These are phyloP conservation scores for Lepidotrigona ventralis DNA, from an alignment of 1,140 invertebrate genomes.

Conservation along the genomic window DNA sequence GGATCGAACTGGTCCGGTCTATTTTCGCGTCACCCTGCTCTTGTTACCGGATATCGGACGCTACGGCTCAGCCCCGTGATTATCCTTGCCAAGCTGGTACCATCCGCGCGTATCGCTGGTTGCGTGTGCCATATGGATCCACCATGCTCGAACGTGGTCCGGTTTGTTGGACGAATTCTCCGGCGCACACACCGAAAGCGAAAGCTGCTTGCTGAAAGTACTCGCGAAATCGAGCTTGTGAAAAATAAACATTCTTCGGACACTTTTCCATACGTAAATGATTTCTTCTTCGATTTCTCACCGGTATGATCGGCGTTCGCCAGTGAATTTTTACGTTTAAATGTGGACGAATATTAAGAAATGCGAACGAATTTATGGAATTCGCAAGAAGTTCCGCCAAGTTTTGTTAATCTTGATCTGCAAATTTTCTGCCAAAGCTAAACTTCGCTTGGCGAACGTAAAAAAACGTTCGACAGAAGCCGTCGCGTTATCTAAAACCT, in stretches of 20 bases:
- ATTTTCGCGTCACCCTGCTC: slow-evolving; percentile 75
- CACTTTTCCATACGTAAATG: no score
- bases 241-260: not conserved
- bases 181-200: no score
- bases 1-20: slow-evolving; percentile 61
- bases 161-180: not conserved
- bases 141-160: not conserved
- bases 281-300: no score
- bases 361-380: no score
- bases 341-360: no score
- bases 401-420: no score
- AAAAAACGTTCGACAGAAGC: not conserved
- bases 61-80: slow-evolving; percentile 43
- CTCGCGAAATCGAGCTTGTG: not conserved
- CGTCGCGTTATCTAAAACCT: not conserved
- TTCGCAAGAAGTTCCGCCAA: no score
- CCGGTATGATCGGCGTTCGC: no score
- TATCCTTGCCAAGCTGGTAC: slow-evolving; percentile 41
- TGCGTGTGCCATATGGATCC: slow-evolving; percentile 62
- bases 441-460: no score
- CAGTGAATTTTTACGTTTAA: no score
- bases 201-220: not conserved
- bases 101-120: slow-evolving; percentile 41
- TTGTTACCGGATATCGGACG: slow-evolving; percentile 66
- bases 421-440: no score